phyloP scores from a whole-genome alignment of 53 echinoderm and acorn worm genomes.

The Echinometra lucunter region DNA sequence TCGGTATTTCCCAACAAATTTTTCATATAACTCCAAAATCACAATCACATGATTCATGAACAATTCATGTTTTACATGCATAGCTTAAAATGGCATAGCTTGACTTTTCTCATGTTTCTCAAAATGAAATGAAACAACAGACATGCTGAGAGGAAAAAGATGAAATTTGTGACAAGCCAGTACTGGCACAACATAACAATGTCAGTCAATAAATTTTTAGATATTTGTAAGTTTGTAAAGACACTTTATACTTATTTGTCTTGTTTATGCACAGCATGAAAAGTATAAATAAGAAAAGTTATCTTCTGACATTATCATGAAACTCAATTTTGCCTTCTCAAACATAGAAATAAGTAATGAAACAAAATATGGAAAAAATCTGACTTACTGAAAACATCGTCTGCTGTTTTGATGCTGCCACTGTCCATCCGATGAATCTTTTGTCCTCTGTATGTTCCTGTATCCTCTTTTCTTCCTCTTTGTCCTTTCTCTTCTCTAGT shows the following conservation, averaged over 20 bases:
- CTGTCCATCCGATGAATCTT: neutral
- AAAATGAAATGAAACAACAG: neutral
- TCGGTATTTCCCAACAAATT: neutral
- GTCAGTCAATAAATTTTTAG: neutral
- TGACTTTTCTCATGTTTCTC: neutral
- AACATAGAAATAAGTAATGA: neutral
- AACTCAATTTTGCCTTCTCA: neutral
- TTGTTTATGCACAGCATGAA: neutral
- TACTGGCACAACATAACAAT: neutral
- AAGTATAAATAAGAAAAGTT: neutral
- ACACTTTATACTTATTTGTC: no score
- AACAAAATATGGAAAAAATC: neutral
- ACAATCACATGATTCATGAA: neutral
- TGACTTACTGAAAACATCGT: constrained; percentile 83
- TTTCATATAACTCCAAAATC: neutral
- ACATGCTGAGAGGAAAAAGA: neutral
- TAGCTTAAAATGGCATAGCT: neutral
- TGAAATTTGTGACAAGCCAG: neutral
- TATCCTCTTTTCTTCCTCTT: constrained; percentile 36
- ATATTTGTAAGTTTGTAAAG: neutral
- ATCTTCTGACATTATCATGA: neutral
- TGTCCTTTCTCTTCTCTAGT: neutral
- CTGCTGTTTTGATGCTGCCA: constrained; percentile 61
- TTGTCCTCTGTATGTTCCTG: constrained; percentile 7
- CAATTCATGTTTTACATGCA: no score